Evolutionary conservation across 2,888 invertebrate genomes (phyloP).

Genomic region (Drosophila suboccidentalis): DNA sequence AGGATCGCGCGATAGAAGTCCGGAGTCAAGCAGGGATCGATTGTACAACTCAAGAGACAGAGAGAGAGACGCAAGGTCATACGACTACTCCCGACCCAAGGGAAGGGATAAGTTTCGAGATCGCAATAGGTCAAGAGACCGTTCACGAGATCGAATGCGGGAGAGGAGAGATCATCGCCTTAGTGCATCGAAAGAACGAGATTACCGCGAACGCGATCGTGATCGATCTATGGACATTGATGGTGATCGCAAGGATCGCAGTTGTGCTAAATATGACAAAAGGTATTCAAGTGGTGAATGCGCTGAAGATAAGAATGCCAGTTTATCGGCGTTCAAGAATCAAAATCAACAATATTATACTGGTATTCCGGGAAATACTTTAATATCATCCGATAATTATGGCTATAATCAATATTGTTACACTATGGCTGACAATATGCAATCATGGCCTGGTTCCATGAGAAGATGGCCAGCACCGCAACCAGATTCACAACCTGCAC

Average conservation of each 20-base stretch:
- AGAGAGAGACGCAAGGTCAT: slow-evolving; percentile 45
- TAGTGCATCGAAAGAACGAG: slow-evolving; percentile 67
- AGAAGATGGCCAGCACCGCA: slow-evolving; percentile 73
- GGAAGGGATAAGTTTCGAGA: slow-evolving; percentile 72
- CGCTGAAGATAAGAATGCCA: slow-evolving; percentile 36
- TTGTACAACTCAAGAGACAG: slow-evolving; percentile 50
- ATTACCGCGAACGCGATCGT: slow-evolving; percentile 81
- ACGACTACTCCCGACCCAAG: slow-evolving; percentile 63
- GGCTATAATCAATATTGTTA: slow-evolving; percentile 74
- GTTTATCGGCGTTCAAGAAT: slow-evolving; percentile 44
- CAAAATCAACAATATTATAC: slow-evolving; percentile 68
- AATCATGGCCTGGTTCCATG: slow-evolving; percentile 63
- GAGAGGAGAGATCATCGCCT: slow-evolving; percentile 78
- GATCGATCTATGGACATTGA: slow-evolving; percentile 76
- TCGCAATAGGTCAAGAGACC: slow-evolving; percentile 63
- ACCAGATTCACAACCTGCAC: slow-evolving; percentile 54
- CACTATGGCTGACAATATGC: slow-evolving; percentile 53
- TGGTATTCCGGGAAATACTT: slow-evolving; percentile 44
- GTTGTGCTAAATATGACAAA: slow-evolving; percentile 60
- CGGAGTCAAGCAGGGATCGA: slow-evolving; percentile 70
- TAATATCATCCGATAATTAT: slow-evolving; percentile 53
- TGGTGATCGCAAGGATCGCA: slow-evolving; percentile 55
- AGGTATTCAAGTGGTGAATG: slow-evolving; percentile 67
- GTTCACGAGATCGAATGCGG: slow-evolving; percentile 78
- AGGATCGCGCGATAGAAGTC: slow-evolving; percentile 82